Evolutionary conservation across 2,888 invertebrate genomes (phyloP), one percentile per base, ranked within the genome.

Genomic region (Sarcophaga carnaria): DNA sequence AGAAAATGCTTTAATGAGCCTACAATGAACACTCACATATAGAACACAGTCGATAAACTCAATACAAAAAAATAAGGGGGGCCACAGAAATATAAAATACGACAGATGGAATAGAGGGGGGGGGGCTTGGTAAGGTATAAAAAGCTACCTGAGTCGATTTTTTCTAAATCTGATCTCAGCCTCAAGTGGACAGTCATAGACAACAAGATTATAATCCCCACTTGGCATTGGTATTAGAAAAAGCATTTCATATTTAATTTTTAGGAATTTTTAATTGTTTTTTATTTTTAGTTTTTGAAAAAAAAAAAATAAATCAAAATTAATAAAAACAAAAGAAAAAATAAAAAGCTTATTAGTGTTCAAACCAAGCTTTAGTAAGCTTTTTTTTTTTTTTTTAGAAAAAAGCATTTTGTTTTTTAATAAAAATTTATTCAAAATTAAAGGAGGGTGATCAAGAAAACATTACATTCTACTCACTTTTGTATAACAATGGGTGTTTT

Each of bases 151-250:
- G 92, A 93, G 93, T 90, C 92, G 92, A 90, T 90, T 91, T 90
- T 92, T 93, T 91, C 91, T 91, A 91, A 91, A 93, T 89, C 90
- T 91, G 90, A 93, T 91, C 90, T 93, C 93, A 89, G 93, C 93
- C 89, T 93, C 93, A 90, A 93, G 91, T 86, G 93, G 93, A 90
- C 93, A 93, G 89, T 93, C 93, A 89, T 93, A 91, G 88, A 93
- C 91, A 90, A 91, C 90, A 88, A 93, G 91, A 89, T 91, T 93
- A 91, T 92, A 93, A 90, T 92, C 92, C 89, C 89, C 93, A 91
- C 93, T 93, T 87, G 64, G 72, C 17, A 14, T 66, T 54, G 25
- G 5, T n/a, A 49, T 27, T 11, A 20, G n/a, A 45, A 69, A 76
- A 83, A 79, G 79, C 83, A 83, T 63, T 79, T 69, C 69, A 67